Evolutionary conservation across 2,797 vertebrate species (phyloP), one percentile per base, ranked within the genome.

Genomic region (Miichthys miiuy): DNA sequence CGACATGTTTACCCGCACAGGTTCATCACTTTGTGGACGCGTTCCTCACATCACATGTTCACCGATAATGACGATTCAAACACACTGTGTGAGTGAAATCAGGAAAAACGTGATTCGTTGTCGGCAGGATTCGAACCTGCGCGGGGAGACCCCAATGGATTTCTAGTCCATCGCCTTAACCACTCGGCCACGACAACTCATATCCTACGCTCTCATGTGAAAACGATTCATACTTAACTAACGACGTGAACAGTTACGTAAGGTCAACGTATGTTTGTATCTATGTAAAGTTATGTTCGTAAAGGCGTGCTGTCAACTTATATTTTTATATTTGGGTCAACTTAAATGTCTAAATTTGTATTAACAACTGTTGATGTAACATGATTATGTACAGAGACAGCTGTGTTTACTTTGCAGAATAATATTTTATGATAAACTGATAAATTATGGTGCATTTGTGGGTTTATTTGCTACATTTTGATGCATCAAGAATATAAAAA

Each of bases 141-240:
- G 84, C 90, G 80, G 93, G 92, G 89, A 94, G 82, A 95, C 86
- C 93, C 93, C 93, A 94, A 94, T 94, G 91, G 94, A 94, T 94
- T 95, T 94, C 92, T 94, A 95, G 92, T 94, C 93, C 90, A 94
- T 95, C 90, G 90, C 94, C 91, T 94, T 95, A 95, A 95, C 93
- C 91, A 92, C 93, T 94, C 90, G 89, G 92, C 93, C 93, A 95
- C 89, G 77, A 94, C 92, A 94, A 93, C 92, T 10, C 1, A 9
- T 4, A 11, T 0, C 3, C 6, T 0, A 0, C 0, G 1, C 0
- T 1, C 1, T 20, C 1, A 21, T 3, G 2, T 18, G 5, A 4
- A 1, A 18, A 0, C 3, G 0, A 23, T 61, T 23, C 3, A 61
- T 61, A 8, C 5, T 0, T 14, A n/a, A 38, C 2, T 34, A 7